Evolutionary conservation across 2,113 vertebrate genomes (phyloP).

Genomic region (Dissostichus mawsoni): DNA sequence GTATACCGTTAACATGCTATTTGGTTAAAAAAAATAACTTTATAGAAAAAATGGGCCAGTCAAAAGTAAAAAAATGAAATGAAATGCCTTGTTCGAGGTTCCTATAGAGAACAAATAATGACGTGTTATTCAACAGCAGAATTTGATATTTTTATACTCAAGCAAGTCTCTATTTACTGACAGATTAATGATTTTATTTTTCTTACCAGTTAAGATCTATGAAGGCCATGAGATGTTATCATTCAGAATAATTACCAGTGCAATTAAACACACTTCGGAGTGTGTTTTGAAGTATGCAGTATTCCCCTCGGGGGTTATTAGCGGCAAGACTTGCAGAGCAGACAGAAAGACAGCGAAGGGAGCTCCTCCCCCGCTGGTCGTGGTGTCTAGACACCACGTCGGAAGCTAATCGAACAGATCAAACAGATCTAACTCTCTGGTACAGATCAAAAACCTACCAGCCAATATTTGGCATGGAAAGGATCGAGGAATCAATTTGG

Average conservation of each 20-base stretch:
- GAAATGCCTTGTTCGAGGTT: neutral
- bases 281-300: slow-evolving; percentile 33
- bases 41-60: neutral
- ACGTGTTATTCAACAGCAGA: neutral
- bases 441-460: slow-evolving; percentile 67
- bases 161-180: slow-evolving; percentile 17
- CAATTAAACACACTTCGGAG: slow-evolving; percentile 23
- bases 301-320: slow-evolving; percentile 35
- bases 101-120: neutral
- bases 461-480: slow-evolving; percentile 26
- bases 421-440: slow-evolving; percentile 65
- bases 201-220: neutral
- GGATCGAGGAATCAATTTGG: slow-evolving; percentile 39
- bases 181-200: neutral
- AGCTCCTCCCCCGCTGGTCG: slow-evolving; percentile 51
- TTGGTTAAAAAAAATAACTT: slow-evolving; percentile 12
- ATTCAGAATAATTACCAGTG: slow-evolving; percentile 31
- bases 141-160: neutral
- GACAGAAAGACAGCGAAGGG: slow-evolving; percentile 39
- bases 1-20: neutral
- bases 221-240: slow-evolving; percentile 30
- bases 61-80: neutral
- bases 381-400: slow-evolving; percentile 57
- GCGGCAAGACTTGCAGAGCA: slow-evolving; percentile 35
- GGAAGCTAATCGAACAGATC: slow-evolving; percentile 72